Evolutionary conservation across 2,888 invertebrate species (phyloP).

Genomic region (Hirtodrosophila histrioides): DNA sequence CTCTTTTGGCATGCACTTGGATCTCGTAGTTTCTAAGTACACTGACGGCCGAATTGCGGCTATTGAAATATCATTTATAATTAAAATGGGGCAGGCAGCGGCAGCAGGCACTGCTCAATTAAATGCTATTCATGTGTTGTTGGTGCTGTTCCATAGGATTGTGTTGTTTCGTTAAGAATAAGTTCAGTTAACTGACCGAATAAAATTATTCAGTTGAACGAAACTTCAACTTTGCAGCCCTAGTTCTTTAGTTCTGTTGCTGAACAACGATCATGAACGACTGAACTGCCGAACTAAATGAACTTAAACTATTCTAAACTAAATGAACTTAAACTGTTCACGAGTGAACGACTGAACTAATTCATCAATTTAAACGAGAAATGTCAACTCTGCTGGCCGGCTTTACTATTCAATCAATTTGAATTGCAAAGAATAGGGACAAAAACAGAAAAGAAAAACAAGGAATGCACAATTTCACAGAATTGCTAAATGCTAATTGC

Average conservation of each 20-base stretch:
- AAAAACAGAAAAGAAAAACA: conserved; percentile 12
- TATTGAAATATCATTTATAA: conserved; percentile 68
- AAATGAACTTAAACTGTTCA: too few species aligned
- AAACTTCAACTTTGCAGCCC: too few species aligned
- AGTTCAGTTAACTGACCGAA: too few species aligned
- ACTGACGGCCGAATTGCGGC: conserved; percentile 37
- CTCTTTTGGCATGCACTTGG: conserved; percentile 41
- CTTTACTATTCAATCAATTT: conserved; percentile 40
- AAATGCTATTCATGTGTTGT: conserved; percentile 22
- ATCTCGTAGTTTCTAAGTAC: conserved; percentile 30
- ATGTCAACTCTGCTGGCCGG: neutral
- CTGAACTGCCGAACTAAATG: too few species aligned
- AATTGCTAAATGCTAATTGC: conserved; percentile 53
- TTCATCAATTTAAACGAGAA: too few species aligned
- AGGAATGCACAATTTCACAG: conserved; percentile 32
- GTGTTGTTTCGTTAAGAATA: too few species aligned
- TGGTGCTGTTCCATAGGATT: neutral
- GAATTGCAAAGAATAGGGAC: conserved; percentile 23
- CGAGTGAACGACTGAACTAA: too few species aligned
- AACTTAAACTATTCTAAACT: too few species aligned
- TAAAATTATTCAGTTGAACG: too few species aligned
- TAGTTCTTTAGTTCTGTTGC: neutral
- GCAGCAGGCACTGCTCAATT: conserved; percentile 33
- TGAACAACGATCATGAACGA: too few species aligned
- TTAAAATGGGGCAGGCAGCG: conserved; percentile 49